Percentiles rank a stretch among this genome's conserved stretches.
Conservation (phyloP, 2,113 vertebrate genomes). For the Thamnophis sirtalis region DNA sequence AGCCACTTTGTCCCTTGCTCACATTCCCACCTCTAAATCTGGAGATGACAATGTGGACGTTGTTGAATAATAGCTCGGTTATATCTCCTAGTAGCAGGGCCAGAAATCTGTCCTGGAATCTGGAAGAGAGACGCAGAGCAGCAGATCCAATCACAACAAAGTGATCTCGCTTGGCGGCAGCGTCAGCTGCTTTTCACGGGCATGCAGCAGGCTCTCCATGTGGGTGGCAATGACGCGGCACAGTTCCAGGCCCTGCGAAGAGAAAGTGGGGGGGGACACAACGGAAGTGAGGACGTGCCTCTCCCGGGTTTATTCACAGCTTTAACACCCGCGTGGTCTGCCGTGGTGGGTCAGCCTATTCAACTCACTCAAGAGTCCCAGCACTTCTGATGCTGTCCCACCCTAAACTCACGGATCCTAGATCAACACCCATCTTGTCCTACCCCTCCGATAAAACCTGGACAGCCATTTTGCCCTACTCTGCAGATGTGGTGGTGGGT, state of each 20-base stretch:
- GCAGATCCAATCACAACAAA: slow-evolving; percentile 72
- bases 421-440: neutral
- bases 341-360: neutral
- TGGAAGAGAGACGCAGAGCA: neutral
- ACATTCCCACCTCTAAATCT: neutral
- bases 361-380: neutral
- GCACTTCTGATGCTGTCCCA: neutral
- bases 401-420: neutral
- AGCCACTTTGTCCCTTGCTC: neutral
- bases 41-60: neutral
- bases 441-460: neutral
- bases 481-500: neutral
- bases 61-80: neutral
- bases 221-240: slow-evolving; percentile 90
- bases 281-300: neutral
- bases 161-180: slow-evolving; percentile 97
- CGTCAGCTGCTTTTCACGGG: slow-evolving; percentile 88
- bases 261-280: neutral
- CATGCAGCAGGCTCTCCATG: slow-evolving; percentile 85
- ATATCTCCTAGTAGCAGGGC: too few relatives aligned
- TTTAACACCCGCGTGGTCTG: neutral
- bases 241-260: slow-evolving; percentile 84
- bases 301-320: neutral
- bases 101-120: neutral
- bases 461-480: neutral